phyloP scores from a whole-genome alignment of 2,888 invertebrate genomes.

The Dasysyrphus tricinctus region DNA sequence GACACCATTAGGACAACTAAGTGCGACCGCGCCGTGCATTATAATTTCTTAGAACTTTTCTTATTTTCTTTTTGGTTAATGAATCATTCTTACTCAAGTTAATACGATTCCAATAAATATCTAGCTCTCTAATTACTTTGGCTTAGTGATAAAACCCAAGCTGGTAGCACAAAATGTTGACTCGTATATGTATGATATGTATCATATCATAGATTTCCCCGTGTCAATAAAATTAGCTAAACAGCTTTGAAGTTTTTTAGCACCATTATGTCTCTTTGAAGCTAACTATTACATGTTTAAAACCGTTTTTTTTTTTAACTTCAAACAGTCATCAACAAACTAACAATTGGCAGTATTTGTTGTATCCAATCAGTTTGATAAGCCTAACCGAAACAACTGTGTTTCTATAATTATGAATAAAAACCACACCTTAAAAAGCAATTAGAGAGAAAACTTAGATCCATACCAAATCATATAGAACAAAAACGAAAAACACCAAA shows the following conservation, averaged over 20 bases:
- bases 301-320: not conserved
- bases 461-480: not conserved
- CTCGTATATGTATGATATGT: too few species aligned
- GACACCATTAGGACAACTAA: too few species aligned
- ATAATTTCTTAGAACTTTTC: too few species aligned
- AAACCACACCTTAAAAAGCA: constrained; percentile 17
- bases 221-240: not conserved
- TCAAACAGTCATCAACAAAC: not conserved
- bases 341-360: constrained; percentile 5
- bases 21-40: too few species aligned
- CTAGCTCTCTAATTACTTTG: too few species aligned
- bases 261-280: not conserved
- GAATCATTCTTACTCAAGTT: too few species aligned
- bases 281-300: not conserved
- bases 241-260: not conserved
- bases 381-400: constrained; percentile 3
- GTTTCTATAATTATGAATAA: not conserved
- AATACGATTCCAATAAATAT: too few species aligned
- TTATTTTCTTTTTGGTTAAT: too few species aligned
- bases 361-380: constrained; percentile 14
- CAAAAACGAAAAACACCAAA: constrained; percentile 27
- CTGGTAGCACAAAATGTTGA: too few species aligned
- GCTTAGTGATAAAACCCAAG: too few species aligned
- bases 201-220: too few species aligned
- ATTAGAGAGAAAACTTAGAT: constrained; percentile 20